Base-by-base conservation (phyloP, 2,113 vertebrate genomes). In the Albula goreensis region DNA sequence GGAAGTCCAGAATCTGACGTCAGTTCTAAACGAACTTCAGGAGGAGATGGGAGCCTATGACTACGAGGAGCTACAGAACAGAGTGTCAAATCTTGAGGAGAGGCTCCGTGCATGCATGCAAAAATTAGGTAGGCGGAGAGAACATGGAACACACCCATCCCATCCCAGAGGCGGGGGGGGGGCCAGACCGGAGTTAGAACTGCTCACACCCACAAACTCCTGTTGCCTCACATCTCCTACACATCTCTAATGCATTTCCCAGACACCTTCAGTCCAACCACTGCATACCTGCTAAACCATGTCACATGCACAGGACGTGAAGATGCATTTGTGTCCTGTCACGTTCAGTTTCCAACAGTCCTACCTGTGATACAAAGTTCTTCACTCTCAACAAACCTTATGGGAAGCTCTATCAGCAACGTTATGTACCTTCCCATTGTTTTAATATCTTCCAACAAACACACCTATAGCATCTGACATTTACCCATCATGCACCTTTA, bases 91-190 rank as follows among this genome's bases (percentile, higher is more conserved):
- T 97, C 97, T 99, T 95, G 98, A 99, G 96, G 97, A 99, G 94
- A 97, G 98, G 96, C 98, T 99, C 91, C 98, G 97, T 95, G 98
- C 98, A 92, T 99, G 98, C 97, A 99, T 99, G 98, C 98, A 99
- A 97, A 99, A 99, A 97, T 99, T 99, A 96, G 98, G 98, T 99
- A 99, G 97, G 98, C 96, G 94, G 95, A 95, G 96, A 94, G 90
- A 94, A 91, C 85, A 89, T 93, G 91, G 88, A 94, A 91, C 93
- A 89, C 91, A 91, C 93, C 83, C 82, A 88, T 81, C 78, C 89
- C 88, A 56, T 83, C 88, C 19, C 82, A 63, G 79, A 48, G 57
- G 48, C 49, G 51, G 85, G 56, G 53, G 60, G 51, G 85, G 56
- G 53, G 79, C 25, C 82, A 84, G 86, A 50, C n/a, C 51, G 77